Evolutionary conservation across 2,797 vertebrate species (phyloP).

Genomic region (Melanotaenia nigrans): DNA sequence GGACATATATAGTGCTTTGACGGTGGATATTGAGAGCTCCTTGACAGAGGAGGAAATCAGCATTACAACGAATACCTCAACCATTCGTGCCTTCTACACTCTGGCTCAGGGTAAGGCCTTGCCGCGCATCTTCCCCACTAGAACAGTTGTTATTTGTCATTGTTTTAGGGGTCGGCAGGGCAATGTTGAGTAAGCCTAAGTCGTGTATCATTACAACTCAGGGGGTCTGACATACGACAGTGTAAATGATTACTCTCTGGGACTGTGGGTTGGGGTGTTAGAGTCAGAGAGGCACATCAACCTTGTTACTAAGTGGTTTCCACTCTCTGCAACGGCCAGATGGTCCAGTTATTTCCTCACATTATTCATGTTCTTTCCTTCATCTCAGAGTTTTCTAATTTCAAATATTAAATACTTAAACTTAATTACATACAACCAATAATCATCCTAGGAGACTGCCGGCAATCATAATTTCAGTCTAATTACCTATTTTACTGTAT

Average conservation of each 20-base stretch:
- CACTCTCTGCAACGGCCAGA: conserved; percentile 53
- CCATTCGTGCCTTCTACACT: conserved; percentile 93
- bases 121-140: conserved; percentile 3
- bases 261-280: conserved; percentile 60
- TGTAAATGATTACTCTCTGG: conserved; percentile 73
- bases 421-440: conserved; percentile 5
- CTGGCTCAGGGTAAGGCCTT: conserved; percentile 91
- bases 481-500: neutral
- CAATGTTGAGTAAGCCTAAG: conserved; percentile 76
- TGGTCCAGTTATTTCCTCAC: conserved; percentile 48
- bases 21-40: conserved; percentile 93
- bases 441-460: conserved; percentile 2
- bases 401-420: conserved; percentile 28
- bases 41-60: conserved; percentile 94
- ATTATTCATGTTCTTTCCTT: conserved; percentile 43
- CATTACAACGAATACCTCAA: conserved; percentile 95
- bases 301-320: conserved; percentile 68
- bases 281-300: conserved; percentile 61
- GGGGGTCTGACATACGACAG: conserved; percentile 66
- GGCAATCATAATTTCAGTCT: neutral
- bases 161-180: conserved; percentile 67
- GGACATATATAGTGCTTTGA: conserved; percentile 91
- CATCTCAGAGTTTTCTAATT: conserved; percentile 25
- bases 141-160: conserved; percentile 66
- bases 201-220: conserved; percentile 72